Evolutionary conservation across 2,888 invertebrate genomes (phyloP), one percentile per base, ranked within the genome.

Genomic region (Drosophila anomelani): DNA sequence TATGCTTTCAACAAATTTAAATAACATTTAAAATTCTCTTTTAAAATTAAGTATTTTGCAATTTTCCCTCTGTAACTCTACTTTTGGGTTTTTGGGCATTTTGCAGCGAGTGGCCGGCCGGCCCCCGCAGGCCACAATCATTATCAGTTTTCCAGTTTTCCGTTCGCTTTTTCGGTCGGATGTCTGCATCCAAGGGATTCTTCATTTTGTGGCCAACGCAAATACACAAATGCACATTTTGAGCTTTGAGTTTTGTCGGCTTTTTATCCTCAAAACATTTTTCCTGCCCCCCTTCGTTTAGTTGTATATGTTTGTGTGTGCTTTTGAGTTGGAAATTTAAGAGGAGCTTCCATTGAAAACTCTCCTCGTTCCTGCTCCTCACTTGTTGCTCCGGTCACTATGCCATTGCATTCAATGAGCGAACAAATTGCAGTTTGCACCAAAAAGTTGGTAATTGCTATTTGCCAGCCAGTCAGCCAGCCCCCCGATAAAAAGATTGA

Each of bases 41-140:
- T 51, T 4, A 0, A 17, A 20, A 13, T 6, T 15, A 5, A 53
- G 26, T 26, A 26, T 26, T 6, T 13, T 15, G 0, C 5, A 6
- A 23, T 15, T 36, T 29, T 51, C 29, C 4, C 53, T 38, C 12
- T 51, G 5, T 29, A 51, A 23, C n/a, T 34, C 41, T 62, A 39
- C 38, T 64, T 51, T 43, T 29, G n/a, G 29, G 36, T 10, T 66
- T 64, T 53, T 41, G 57, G 56, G 20, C 54, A 47, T 54, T 61
- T 61, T 41, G 54, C 84, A 72, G 56, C 56, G 57, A 34, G 62
- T 47, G 75, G 3, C 29, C 26, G 32, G 72, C 73, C 85, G 53
- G 71, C 71, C 78, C 85, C 78, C 67, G 75, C 78, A 72, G 83
- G 89, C 87, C 87, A 79, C 89, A 88, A 88, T 88, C 84, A 85